phyloP scores from a whole-genome alignment of 2,888 invertebrate species.

The Drosophila stalkeri region DNA sequence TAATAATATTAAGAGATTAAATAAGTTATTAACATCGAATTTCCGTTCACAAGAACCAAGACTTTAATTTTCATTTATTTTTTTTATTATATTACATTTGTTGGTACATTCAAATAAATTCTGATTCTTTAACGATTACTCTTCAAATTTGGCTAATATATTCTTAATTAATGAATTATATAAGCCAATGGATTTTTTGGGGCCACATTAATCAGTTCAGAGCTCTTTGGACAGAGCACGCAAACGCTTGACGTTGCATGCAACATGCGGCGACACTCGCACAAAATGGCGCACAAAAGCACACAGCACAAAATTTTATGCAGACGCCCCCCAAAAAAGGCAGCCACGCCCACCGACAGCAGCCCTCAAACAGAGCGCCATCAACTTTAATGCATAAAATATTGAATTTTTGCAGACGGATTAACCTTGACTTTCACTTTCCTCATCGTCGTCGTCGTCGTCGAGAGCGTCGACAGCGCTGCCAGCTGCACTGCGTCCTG shows the following conservation, averaged over 20 bases:
- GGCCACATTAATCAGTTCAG: constrained; percentile 53
- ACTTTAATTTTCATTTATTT: too few species aligned
- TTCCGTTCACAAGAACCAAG: too few species aligned
- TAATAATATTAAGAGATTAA: too few species aligned
- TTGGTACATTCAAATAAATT: background rate
- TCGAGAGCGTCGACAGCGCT: constrained; percentile 27
- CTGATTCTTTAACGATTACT: background rate
- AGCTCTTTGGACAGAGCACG: constrained; percentile 36
- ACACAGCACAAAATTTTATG: constrained; percentile 66
- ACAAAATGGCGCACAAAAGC: constrained; percentile 77
- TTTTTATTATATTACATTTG: too few species aligned
- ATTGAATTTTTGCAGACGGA: constrained; percentile 84
- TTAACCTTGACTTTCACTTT: constrained; percentile 86
- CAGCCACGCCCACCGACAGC: constrained; percentile 2
- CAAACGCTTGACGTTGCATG: constrained; percentile 49
- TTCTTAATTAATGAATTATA: constrained; percentile 30
- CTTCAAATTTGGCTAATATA: constrained; percentile 4
- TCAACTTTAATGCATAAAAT: constrained; percentile 83
- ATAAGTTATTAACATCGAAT: too few species aligned
- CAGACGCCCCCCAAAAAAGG: constrained; percentile 31
- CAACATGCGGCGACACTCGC: constrained; percentile 45
- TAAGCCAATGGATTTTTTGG: constrained; percentile 24
- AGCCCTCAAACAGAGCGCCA: constrained; percentile 37
- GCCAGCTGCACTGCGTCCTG: constrained; percentile 74
- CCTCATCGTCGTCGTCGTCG: constrained; percentile 44